Percentiles rank a stretch among this genome's conserved stretches.
phyloP scores from a whole-genome alignment of 2,797 vertebrate species.

The Ceyx erithaca region DNA sequence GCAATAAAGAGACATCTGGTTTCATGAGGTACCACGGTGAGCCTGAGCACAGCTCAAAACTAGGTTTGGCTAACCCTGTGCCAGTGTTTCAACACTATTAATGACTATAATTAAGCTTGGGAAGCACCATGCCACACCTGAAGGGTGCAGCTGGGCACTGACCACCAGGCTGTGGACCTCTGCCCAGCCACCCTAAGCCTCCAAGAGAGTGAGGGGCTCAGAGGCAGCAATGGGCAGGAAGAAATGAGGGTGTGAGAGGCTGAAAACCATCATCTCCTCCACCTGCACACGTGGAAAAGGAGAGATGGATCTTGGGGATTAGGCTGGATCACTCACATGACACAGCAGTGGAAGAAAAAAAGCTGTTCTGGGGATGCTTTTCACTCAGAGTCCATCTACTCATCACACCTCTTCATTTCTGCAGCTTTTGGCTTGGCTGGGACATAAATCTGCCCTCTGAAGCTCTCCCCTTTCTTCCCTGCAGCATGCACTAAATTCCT shows the following conservation, averaged over 20 bases:
- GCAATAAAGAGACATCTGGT: not conserved
- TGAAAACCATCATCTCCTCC: not conserved
- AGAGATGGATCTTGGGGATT: not conserved
- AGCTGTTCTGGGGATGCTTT: not conserved
- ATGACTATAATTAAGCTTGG: too few species aligned
- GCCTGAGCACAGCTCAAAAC: not conserved
- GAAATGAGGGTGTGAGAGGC: accelerated
- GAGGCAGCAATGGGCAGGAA: not conserved
- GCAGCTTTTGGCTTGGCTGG: not conserved
- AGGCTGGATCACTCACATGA: not conserved
- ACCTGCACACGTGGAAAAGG: not conserved
- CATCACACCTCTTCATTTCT: constrained; percentile 7
- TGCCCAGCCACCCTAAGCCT: not conserved
- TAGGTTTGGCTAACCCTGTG: not conserved
- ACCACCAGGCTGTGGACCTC: not conserved
- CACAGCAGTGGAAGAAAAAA: not conserved
- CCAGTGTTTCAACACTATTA: too few species aligned
- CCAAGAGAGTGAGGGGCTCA: not conserved
- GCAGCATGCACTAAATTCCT: not conserved
- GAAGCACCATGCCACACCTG: not conserved
- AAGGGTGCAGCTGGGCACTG: not conserved
- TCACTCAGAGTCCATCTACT: not conserved
- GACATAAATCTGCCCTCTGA: not conserved
- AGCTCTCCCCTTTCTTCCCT: not conserved
- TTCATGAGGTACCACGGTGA: not conserved